Base-by-base conservation (phyloP, 2,797 vertebrate genomes). In the Acanthurus tractus region DNA sequence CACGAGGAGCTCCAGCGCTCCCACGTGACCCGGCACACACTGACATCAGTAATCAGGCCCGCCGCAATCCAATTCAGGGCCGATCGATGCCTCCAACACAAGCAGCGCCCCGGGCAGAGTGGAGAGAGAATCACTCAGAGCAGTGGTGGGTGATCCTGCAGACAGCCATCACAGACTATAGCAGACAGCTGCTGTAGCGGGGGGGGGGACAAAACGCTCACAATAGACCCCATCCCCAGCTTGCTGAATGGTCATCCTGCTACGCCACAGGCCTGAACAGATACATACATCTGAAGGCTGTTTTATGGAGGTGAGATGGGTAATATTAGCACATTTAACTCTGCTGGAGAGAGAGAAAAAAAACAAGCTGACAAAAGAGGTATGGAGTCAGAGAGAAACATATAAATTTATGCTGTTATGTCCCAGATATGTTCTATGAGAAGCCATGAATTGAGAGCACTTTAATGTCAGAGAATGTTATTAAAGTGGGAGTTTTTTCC, bases 1-100 rank as follows among this genome's bases (percentile, higher is more conserved):
- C 87, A 88, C 75, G 57, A 59, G 83, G 86, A 82, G 78, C 78
- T 85, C 74, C 70, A 25, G 89, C 11, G 53, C 55, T 92, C 90
- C 92, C 91, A 88, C 83, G 86, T 92, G 94, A 88, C 78, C 66
- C 70, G 49, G 63, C 82, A 54, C 91, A 92, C 82, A 53, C 92
- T 87, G 91, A 93, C 93, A 93, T 91, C 92, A 89, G 91, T 93
- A 94, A 95, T 94, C 92, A 93, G 89, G 85, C 76, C 84, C 56
- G 71, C 83, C 68, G 85, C 93, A 87, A 93, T 94, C 92, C 93
- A 94, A 93, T 94, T 93, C 91, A 78, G 81, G 42, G 70, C 82
- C 90, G 86, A 94, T 95, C 94, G 89, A 94, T 94, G 93, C 80
- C 86, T 92, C 80, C 89, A 81, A 91, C 88, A 89, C 89, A 84